Evolutionary conservation across 1,140 invertebrate genomes (phyloP).

Genomic region (Caerostris darwini): DNA sequence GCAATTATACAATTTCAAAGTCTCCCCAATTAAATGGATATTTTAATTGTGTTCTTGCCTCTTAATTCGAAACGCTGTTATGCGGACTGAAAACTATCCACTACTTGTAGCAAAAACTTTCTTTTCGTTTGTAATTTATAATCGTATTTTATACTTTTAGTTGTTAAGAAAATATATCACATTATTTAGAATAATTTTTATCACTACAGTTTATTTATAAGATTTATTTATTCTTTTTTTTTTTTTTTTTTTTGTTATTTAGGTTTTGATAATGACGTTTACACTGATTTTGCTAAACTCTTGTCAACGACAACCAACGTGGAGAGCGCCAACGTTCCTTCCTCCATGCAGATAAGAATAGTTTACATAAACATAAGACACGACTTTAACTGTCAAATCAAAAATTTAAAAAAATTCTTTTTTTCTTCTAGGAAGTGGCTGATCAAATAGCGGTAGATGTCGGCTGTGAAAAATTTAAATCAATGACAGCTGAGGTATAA

Average conservation of each 20-base stretch:
- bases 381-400: not conserved
- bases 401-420: not conserved
- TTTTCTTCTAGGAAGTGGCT: not conserved
- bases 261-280: conserved; percentile 83
- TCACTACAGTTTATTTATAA: too few relatives aligned
- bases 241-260: not conserved
- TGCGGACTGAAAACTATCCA: too few relatives aligned
- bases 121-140: too few relatives aligned
- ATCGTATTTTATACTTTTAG: too few relatives aligned
- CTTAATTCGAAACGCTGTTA: too few relatives aligned
- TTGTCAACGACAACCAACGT: conserved; percentile 86
- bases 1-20: too few relatives aligned
- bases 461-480: not conserved
- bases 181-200: too few relatives aligned
- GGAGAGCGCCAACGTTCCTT: conserved; percentile 87
- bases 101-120: too few relatives aligned
- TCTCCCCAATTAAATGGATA: too few relatives aligned
- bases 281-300: conserved; percentile 85
- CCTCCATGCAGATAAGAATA: conserved; percentile 81
- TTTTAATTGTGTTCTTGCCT: too few relatives aligned
- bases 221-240: too few relatives aligned
- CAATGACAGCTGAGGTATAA: conserved; percentile 3
- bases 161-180: too few relatives aligned
- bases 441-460: not conserved
- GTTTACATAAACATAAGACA: not conserved